Evolutionary conservation across 2,113 vertebrate species (phyloP).

Genomic region (Ovibos moschatus): DNA sequence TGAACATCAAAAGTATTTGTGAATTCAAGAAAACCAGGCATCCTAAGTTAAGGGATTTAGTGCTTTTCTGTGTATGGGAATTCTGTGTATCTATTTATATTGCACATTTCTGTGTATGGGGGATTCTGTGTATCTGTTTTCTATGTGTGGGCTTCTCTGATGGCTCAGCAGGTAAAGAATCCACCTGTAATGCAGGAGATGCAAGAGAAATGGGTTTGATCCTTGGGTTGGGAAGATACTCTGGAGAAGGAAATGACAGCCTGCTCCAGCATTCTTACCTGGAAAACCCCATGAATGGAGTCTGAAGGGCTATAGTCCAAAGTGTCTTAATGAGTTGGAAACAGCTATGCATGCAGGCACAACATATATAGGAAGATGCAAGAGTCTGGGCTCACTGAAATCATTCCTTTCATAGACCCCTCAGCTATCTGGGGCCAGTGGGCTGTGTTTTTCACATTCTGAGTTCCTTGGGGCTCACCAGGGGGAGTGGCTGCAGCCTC

Average conservation of each 20-base stretch:
- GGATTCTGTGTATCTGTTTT: neutral
- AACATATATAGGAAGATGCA: neutral
- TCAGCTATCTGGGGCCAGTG: neutral
- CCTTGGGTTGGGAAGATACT: neutral
- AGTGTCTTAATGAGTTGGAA: fast-evolving
- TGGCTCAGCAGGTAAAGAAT: neutral
- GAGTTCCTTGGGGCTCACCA: neutral
- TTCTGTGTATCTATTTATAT: too few relatives aligned
- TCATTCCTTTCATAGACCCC: neutral
- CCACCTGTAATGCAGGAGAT: neutral
- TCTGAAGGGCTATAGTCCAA: neutral
- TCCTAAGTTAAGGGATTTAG: neutral
- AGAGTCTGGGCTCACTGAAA: neutral
- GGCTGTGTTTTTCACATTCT: neutral
- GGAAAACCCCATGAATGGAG: neutral
- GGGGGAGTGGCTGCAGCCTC: neutral
- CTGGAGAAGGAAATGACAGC: neutral
- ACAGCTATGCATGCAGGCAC: neutral
- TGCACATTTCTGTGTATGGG: neutral
- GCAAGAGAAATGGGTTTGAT: neutral
- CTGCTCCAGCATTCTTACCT: neutral
- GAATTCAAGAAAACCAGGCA: neutral
- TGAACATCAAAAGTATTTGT: neutral
- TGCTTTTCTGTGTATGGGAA: neutral
- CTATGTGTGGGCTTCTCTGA: neutral